Evolutionary conservation across 2,797 vertebrate genomes (phyloP), one percentile per base, ranked within the genome.

Genomic region (Mus caroli): DNA sequence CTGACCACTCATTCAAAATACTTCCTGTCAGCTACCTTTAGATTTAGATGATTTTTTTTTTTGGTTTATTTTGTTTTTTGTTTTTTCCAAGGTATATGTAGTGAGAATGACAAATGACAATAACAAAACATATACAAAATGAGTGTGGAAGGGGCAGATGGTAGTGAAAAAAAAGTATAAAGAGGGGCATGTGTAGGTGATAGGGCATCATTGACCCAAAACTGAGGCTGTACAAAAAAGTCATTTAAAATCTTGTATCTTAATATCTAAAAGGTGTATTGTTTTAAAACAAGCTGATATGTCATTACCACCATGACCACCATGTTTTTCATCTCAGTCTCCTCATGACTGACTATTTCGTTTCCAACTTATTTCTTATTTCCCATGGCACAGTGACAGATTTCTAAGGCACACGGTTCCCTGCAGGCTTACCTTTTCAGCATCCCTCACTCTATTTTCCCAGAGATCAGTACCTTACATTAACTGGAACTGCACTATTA

Each of bases 381-480:
- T 78, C 10, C 13, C 60, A 1, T 85, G 6, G 1, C 37, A 1
- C 28, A 2, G 3, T 10, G 4, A 82, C 2, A 80, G 24, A 24
- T 1, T 22, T 80, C 10, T 58, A 90, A 78, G 5, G 12, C 4
- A 19, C 0, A 11, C 6, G 46, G 8, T 2, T 46, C 1, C 28
- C 11, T 76, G 10, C 6, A 31, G 1, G 50, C 4, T 31, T 3
- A 67, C 10, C 3, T 0, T 3, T 31, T 50, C 31, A 64, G 2
- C 10, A 64, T 12, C 31, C 10, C 5, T 31, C 7, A 79, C 73
- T 13, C 5, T 28, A 54, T 78, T 31, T 1, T 50, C 20, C 58
- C 28, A 71, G 28, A 77, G 3, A n/a, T 28, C 12, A 64, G 2
- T 26, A 31, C 3, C 8, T 17, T 62, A 89, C 19, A 3, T 77